Evolutionary conservation across 2,113 vertebrate species (phyloP).

Genomic region (Solea solea): DNA sequence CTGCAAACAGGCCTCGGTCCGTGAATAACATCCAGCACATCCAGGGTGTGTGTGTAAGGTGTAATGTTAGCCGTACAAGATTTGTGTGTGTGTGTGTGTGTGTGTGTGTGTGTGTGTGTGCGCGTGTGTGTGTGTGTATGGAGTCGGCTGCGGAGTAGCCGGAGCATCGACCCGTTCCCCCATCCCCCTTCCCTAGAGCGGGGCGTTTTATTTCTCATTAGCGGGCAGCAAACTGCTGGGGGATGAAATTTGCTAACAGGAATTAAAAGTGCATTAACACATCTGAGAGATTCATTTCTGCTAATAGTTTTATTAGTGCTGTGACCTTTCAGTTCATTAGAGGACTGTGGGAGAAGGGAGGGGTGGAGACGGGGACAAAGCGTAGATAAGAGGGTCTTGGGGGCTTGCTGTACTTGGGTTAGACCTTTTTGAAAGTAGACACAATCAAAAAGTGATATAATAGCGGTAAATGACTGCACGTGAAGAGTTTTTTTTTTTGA

Average conservation of each 20-base stretch:
- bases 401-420: constrained; percentile 44
- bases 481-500: constrained; percentile 25
- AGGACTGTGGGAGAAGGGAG: constrained; percentile 72
- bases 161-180: constrained; percentile 75
- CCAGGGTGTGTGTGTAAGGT: constrained; percentile 67
- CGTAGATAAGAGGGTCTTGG: constrained; percentile 48
- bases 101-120: constrained; percentile 59
- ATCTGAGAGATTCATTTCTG: constrained; percentile 86
- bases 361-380: constrained; percentile 44
- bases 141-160: constrained; percentile 70
- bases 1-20: constrained; percentile 84
- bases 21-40: constrained; percentile 83
- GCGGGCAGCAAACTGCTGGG: constrained; percentile 85
- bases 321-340: constrained; percentile 88
- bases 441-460: constrained; percentile 30
- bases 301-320: constrained; percentile 89
- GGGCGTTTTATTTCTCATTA: constrained; percentile 89
- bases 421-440: constrained; percentile 52
- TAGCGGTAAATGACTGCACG: constrained; percentile 12
- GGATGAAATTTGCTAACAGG: constrained; percentile 89
- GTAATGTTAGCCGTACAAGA: constrained; percentile 53
- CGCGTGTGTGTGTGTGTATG: constrained; percentile 34
- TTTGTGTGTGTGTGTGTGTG: constrained; percentile 33
- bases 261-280: constrained; percentile 90
- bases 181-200: constrained; percentile 74